phyloP scores from a whole-genome alignment of 2,888 invertebrate genomes.

The Vanessa cardui region DNA sequence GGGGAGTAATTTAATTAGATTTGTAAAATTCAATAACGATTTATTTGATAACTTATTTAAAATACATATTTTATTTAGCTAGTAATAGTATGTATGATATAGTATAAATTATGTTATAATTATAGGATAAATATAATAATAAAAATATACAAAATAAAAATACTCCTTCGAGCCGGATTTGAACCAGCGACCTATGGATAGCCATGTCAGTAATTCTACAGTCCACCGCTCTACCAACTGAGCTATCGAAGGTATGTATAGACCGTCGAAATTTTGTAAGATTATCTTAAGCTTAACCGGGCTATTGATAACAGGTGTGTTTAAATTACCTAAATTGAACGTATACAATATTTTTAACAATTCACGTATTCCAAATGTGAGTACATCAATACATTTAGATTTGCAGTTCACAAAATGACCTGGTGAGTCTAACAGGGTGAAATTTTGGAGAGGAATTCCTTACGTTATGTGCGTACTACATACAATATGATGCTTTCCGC shows the following conservation, averaged over 20 bases:
- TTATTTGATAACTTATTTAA: not conserved
- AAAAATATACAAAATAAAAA: constrained; percentile 11
- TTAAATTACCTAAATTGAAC: constrained; percentile 9
- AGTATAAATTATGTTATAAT: too few species aligned
- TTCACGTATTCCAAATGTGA: too few species aligned
- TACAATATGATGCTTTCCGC: too few species aligned
- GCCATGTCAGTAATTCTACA: constrained; percentile 63
- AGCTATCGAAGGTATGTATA: constrained; percentile 77
- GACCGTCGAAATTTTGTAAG: constrained; percentile 6
- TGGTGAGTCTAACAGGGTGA: too few species aligned
- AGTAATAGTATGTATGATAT: too few species aligned
- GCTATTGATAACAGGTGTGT: not conserved
- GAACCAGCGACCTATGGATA: constrained; percentile 84
- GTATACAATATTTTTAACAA: not conserved
- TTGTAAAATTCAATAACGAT: too few species aligned
- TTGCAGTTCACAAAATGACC: too few species aligned
- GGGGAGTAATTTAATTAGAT: constrained; percentile 18
- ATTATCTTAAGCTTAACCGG: not conserved
- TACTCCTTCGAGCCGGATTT: constrained; percentile 83
- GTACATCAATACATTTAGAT: too few species aligned
- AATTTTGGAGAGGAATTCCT: too few species aligned
- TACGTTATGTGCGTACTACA: too few species aligned
- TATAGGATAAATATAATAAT: not conserved
- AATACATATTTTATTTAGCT: not conserved
- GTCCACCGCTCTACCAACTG: constrained; percentile 84